A percentile compares a stretch with the other conserved stretches of the same genome.
Evolutionary conservation across 2,797 vertebrate genomes (phyloP).

Genomic region (Myotis myotis): DNA sequence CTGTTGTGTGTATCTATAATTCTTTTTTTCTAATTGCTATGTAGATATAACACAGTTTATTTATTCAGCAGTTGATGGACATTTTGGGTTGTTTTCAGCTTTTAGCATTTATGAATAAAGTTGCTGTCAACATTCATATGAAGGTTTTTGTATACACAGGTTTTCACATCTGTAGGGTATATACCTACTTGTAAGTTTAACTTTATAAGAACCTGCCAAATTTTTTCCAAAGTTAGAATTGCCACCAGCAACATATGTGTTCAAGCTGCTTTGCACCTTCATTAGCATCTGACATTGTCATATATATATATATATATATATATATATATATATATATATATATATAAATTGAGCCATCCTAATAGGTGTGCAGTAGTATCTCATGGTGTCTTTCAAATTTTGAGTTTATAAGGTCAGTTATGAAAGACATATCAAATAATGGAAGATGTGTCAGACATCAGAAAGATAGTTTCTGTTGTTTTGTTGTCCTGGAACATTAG

Average conservation of each 20-base stretch:
- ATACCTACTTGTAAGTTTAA: not conserved
- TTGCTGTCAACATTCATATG: not conserved
- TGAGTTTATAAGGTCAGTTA: conserved; percentile 20
- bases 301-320: not conserved
- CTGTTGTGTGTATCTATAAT: not conserved
- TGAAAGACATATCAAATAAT: not conserved
- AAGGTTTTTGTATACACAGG: not conserved
- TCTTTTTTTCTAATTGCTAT: not conserved
- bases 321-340: too few species aligned
- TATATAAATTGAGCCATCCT: not conserved
- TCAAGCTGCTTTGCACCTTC: not conserved
- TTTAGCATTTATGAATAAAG: not conserved
- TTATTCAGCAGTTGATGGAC: not conserved
- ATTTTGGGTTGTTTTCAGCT: not conserved
- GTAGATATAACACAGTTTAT: not conserved
- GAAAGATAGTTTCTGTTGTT: not conserved
- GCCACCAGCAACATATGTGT: not conserved
- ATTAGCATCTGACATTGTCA: not conserved
- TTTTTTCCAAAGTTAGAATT: not conserved
- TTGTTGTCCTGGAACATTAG: not conserved
- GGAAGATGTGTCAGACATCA: not conserved
- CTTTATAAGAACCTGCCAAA: not conserved
- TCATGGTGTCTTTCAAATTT: conserved; percentile 35
- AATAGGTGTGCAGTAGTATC: not conserved
- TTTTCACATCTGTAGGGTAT: not conserved